phyloP scores from a whole-genome alignment of 1,140 invertebrate genomes.

The Medauroidea extradentata region DNA sequence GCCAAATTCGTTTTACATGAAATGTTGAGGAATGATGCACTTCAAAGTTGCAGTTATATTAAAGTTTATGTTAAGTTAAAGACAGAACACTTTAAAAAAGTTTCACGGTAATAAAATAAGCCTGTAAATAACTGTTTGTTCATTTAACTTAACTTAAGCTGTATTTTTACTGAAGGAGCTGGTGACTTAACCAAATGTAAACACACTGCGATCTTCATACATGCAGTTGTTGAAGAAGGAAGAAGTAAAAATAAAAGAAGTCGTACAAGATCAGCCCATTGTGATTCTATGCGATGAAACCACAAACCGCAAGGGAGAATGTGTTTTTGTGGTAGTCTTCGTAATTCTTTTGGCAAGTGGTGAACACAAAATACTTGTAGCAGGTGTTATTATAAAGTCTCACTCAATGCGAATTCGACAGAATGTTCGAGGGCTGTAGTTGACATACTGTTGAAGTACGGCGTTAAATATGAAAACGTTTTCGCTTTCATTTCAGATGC shows the following conservation, averaged over 20 bases:
- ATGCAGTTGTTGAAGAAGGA: not conserved
- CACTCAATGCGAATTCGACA: not conserved
- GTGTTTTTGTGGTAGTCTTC: slow-evolving; percentile 3
- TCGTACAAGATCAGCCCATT: not conserved
- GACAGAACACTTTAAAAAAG: no score
- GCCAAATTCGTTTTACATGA: no score
- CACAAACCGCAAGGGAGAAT: not conserved
- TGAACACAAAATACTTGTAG: slow-evolving; percentile 1
- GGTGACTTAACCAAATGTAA: slow-evolving; percentile 5
- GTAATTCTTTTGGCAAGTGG: not conserved
- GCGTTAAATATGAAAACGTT: slow-evolving; percentile 5
- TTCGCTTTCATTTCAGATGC: slow-evolving; percentile 3
- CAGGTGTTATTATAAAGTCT: not conserved
- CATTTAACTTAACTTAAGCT: no score
- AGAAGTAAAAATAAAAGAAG: slow-evolving; percentile 1
- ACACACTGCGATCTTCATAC: not conserved
- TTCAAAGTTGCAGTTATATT: no score
- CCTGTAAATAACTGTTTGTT: no score
- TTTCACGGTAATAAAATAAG: no score
- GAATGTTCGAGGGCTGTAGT: slow-evolving; percentile 3
- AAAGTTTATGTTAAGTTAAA: no score
- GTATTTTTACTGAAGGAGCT: not conserved
- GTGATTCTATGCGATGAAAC: slow-evolving; percentile 1
- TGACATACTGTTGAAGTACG: not conserved
- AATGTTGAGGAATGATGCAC: no score